phyloP scores from a whole-genome alignment of 2,113 vertebrate species.

The Kryptolebias marmoratus region DNA sequence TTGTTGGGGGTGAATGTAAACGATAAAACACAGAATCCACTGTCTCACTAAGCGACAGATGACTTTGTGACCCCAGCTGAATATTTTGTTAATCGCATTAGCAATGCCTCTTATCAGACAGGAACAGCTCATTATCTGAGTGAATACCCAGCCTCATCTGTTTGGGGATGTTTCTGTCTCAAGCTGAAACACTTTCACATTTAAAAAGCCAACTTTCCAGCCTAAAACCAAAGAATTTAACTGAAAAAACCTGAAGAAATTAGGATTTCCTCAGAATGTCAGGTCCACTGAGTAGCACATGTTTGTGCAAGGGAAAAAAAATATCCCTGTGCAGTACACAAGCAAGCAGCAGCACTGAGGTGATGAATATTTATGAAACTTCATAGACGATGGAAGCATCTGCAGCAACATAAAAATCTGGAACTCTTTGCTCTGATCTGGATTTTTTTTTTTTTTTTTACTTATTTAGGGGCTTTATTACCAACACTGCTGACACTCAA shows the following conservation, averaged over 20 bases:
- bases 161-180: constrained; percentile 20
- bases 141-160: constrained; percentile 32
- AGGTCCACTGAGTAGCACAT: background rate
- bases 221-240: background rate
- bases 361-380: background rate
- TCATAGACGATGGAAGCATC: constrained; percentile 1
- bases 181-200: constrained; percentile 2
- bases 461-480: no score
- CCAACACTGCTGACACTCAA: no score
- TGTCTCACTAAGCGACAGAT: constrained; percentile 30
- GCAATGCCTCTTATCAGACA: constrained; percentile 14
- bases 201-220: background rate
- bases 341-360: background rate
- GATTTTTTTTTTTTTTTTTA: no score
- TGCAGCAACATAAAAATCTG: background rate
- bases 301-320: constrained; percentile 5
- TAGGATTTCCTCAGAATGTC: background rate
- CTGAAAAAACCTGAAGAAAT: background rate
- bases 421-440: background rate
- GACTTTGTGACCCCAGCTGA: constrained; percentile 35
- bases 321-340: background rate
- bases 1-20: background rate
- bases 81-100: constrained; percentile 52
- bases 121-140: constrained; percentile 35
- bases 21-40: constrained; percentile 25